Percentiles rank a stretch among this genome's conserved stretches.
phyloP scores from a whole-genome alignment of 2,113 vertebrate species.

The Delphinapterus leucas region DNA sequence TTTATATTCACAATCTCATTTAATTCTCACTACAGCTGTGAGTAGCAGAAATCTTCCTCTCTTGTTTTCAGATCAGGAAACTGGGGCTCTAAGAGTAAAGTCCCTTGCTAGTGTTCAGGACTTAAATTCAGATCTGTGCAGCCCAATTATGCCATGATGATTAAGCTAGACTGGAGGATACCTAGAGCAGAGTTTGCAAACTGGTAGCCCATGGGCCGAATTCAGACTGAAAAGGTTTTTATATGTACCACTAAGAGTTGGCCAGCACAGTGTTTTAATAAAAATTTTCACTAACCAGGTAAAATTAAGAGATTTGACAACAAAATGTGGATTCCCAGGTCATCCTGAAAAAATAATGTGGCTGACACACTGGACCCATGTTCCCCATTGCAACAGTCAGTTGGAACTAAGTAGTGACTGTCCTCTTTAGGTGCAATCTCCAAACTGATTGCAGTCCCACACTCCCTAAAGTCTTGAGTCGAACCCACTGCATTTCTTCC shows the following conservation, averaged over 20 bases:
- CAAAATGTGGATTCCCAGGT: background rate
- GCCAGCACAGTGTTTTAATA: conserved; percentile 13
- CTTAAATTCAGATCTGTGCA: background rate
- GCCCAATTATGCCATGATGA: background rate
- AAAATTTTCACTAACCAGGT: background rate
- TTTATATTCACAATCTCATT: background rate
- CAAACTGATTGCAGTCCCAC: background rate
- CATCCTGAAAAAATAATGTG: conserved; percentile 44
- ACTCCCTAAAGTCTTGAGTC: background rate
- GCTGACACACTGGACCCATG: background rate
- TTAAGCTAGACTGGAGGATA: background rate
- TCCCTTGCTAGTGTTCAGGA: background rate
- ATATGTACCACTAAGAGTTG: background rate
- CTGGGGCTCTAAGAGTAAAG: background rate
- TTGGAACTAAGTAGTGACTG: background rate
- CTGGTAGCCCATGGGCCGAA: background rate
- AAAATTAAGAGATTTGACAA: conserved; percentile 17
- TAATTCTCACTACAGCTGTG: background rate
- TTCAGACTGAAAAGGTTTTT: conserved; percentile 3
- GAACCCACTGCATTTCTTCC: background rate
- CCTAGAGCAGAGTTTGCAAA: background rate
- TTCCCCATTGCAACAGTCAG: background rate
- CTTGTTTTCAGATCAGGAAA: conserved; percentile 19
- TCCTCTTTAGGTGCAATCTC: background rate
- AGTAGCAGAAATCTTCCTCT: background rate